Conservation (phyloP, 2,888 invertebrate species). For the Altica lythri region DNA sequence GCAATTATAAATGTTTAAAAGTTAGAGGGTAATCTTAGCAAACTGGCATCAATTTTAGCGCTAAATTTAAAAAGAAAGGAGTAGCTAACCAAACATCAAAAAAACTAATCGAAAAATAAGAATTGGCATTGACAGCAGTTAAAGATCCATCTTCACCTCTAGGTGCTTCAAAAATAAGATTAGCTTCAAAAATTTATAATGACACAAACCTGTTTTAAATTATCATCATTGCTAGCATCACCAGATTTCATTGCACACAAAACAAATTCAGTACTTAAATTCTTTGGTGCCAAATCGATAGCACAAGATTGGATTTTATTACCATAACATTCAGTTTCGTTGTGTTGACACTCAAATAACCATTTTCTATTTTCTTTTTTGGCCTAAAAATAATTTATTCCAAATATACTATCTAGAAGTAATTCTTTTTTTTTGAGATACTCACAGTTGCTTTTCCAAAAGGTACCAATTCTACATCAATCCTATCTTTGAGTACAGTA, state of each 20-base stretch:
- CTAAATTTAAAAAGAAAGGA: no score
- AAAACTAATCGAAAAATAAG: no score
- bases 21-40: no score
- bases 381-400: conserved; percentile 19
- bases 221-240: conserved; percentile 33
- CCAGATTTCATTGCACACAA: conserved; percentile 55
- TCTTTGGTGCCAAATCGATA: conserved; percentile 41
- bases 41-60: no score
- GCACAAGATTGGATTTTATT: conserved; percentile 62
- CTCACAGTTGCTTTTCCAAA: conserved; percentile 35
- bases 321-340: conserved; percentile 58
- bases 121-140: no score
- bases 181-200: no score
- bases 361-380: conserved; percentile 33
- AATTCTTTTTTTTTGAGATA: no score
- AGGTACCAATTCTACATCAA: conserved; percentile 32
- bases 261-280: conserved; percentile 48
- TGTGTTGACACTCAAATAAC: conserved; percentile 44
- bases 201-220: conserved; percentile 35
- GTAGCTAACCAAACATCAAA: no score
- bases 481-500: conserved; percentile 19
- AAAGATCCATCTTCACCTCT: no score
- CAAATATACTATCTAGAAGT: no score
- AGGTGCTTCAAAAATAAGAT: no score
- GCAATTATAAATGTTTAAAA: no score